A percentile compares a stretch with the other conserved stretches of the same genome.
Evolutionary conservation across 2,888 invertebrate genomes (phyloP).

Genomic region (Drosophila silvestris): DNA sequence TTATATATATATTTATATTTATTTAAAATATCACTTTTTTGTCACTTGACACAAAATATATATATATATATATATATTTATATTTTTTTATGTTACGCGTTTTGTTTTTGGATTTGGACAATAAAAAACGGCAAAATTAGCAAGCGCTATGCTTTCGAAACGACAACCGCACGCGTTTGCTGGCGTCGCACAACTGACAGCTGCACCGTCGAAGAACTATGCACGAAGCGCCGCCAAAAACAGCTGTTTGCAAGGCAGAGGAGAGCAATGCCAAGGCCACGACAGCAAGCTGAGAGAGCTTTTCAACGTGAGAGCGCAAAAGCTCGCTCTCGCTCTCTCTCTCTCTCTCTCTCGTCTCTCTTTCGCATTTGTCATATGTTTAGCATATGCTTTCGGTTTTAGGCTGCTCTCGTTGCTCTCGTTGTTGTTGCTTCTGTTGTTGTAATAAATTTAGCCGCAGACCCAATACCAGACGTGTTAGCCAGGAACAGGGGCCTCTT

Average conservation of each 20-base stretch:
- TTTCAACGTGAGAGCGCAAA: background rate
- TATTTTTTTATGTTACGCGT: background rate
- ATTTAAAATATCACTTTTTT: slow-evolving; percentile 18
- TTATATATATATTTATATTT: background rate
- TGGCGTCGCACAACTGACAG: slow-evolving; percentile 59
- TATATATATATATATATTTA: background rate
- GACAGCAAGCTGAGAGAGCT: slow-evolving; percentile 20
- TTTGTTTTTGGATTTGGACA: slow-evolving; percentile 1
- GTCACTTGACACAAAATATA: slow-evolving; percentile 10
- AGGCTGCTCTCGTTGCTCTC: background rate
- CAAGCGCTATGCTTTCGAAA: background rate
- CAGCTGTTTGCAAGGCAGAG: slow-evolving; percentile 56
- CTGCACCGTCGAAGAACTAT: slow-evolving; percentile 19
- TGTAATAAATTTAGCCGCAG: slow-evolving; percentile 1
- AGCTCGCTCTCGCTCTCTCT: slow-evolving; percentile 10
- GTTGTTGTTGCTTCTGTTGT: slow-evolving; percentile 14
- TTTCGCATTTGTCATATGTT: slow-evolving; percentile 17
- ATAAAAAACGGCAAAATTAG: background rate
- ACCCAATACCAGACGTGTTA: slow-evolving; percentile 49
- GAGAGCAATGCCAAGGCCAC: slow-evolving; percentile 73
- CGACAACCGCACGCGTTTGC: slow-evolving; percentile 57
- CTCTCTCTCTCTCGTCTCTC: slow-evolving; percentile 2
- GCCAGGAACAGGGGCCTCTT: slow-evolving; percentile 49
- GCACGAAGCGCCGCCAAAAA: slow-evolving; percentile 28
- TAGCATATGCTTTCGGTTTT: slow-evolving; percentile 49